phyloP scores from a whole-genome alignment of 2,888 invertebrate species.

The Sicus ferrugineus region DNA sequence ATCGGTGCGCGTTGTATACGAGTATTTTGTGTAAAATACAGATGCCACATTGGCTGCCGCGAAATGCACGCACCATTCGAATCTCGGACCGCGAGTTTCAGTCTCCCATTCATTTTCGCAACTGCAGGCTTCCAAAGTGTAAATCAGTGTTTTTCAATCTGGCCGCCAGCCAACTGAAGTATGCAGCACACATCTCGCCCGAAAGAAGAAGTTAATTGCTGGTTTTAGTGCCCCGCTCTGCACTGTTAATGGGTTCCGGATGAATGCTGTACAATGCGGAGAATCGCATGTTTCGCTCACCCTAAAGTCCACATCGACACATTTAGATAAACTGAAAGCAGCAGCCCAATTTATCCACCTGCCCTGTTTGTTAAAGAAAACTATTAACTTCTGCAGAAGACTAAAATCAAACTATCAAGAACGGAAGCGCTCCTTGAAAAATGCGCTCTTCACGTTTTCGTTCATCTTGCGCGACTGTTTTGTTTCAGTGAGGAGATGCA shows the following conservation, averaged over 20 bases:
- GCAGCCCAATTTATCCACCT: neutral
- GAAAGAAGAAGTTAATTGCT: constrained; percentile 2
- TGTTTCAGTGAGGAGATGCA: neutral
- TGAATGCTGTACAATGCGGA: too few species aligned
- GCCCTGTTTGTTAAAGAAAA: neutral
- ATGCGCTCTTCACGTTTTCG: neutral
- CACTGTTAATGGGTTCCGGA: too few species aligned
- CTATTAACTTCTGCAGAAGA: neutral
- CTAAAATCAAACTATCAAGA: neutral
- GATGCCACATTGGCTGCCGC: neutral
- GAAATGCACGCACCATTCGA: neutral
- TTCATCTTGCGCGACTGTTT: neutral
- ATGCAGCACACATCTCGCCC: neutral
- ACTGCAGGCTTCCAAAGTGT: neutral
- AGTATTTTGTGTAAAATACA: too few species aligned
- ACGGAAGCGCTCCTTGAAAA: neutral
- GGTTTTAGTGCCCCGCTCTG: neutral
- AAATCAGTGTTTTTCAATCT: neutral
- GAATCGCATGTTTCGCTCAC: too few species aligned
- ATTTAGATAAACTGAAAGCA: too few species aligned
- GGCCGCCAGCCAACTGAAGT: neutral
- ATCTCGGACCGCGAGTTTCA: neutral
- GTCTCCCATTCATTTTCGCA: neutral
- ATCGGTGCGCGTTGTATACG: constrained; percentile 39
- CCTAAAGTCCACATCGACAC: too few species aligned